A percentile compares a stretch with the other conserved stretches of the same genome.
Evolutionary conservation across 2,888 invertebrate genomes (phyloP).

Genomic region (Diachrysia chrysitis): DNA sequence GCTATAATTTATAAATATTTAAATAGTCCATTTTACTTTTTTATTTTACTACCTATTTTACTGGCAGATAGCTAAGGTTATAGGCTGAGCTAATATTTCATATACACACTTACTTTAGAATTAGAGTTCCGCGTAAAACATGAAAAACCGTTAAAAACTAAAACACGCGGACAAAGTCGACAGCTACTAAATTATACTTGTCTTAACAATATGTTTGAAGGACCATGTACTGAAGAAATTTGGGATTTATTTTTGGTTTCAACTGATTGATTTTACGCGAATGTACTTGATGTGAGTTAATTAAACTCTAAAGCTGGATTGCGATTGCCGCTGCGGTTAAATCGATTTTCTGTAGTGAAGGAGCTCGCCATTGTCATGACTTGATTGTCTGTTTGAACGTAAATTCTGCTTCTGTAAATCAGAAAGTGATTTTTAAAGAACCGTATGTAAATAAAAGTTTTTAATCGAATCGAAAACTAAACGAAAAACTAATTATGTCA

Average conservation of each 20-base stretch:
- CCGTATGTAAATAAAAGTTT: no score
- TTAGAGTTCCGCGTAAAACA: no score
- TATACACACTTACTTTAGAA: no score
- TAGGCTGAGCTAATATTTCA: no score
- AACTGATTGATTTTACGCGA: not conserved
- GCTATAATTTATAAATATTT: no score
- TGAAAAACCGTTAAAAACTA: no score
- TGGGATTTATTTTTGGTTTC: not conserved
- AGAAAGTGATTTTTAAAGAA: not conserved
- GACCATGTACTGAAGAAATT: not conserved
- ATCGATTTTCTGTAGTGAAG: not conserved
- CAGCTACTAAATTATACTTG: conserved; percentile 29
- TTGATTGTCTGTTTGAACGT: not conserved
- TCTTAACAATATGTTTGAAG: conserved; percentile 18
- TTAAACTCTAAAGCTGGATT: not conserved
- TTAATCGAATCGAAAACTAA: not conserved
- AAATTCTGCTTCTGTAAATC: not conserved
- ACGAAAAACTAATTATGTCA: not conserved
- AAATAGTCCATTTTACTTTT: no score
- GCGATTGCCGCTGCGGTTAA: not conserved
- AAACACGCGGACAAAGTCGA: no score
- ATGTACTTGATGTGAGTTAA: not conserved
- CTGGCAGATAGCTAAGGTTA: no score
- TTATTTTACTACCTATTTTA: no score
- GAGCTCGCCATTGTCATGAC: not conserved